These are phyloP conservation scores for Glaucidium brasilianum DNA, from an alignment of 2,113 vertebrate genomes.

Conservation along the genomic window DNA sequence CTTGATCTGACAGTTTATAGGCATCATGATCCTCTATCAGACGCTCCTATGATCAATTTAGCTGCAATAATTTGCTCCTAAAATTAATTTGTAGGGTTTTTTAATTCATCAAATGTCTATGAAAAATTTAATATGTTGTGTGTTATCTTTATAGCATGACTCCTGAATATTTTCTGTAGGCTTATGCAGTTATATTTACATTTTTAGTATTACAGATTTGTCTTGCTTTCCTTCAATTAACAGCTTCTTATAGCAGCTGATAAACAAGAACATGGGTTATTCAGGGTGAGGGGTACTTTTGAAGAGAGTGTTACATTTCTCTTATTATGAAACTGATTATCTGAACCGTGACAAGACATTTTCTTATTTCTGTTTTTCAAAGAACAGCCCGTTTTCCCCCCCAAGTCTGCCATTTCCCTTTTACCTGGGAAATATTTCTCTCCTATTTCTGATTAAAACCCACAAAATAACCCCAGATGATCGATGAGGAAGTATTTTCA, in stretches of 20 bases:
- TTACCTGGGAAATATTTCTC: neutral
- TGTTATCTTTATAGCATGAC: neutral
- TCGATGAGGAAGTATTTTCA: constrained; percentile 14
- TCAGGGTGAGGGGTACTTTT: neutral
- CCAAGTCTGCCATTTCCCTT: neutral
- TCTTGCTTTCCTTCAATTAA: neutral
- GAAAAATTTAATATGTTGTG: neutral
- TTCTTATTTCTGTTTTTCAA: neutral
- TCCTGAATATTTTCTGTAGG: neutral
- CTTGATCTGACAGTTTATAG: neutral
- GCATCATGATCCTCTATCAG: neutral
- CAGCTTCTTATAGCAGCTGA: neutral
- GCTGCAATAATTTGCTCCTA: neutral
- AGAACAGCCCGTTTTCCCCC: neutral
- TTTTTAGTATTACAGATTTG: neutral
- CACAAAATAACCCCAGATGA: neutral
- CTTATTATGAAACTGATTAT: neutral
- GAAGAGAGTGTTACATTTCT: neutral
- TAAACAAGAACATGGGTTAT: neutral
- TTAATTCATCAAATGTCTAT: neutral
- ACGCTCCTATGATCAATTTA: neutral
- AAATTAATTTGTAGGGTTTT: neutral
- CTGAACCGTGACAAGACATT: neutral
- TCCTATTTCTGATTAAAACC: neutral
- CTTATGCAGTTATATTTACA: neutral